Percentiles rank a stretch among this genome's conserved stretches.
These are phyloP conservation scores for Marmota flaviventris DNA, from an alignment of 2,113 vertebrate genomes.

Conservation along the genomic window DNA sequence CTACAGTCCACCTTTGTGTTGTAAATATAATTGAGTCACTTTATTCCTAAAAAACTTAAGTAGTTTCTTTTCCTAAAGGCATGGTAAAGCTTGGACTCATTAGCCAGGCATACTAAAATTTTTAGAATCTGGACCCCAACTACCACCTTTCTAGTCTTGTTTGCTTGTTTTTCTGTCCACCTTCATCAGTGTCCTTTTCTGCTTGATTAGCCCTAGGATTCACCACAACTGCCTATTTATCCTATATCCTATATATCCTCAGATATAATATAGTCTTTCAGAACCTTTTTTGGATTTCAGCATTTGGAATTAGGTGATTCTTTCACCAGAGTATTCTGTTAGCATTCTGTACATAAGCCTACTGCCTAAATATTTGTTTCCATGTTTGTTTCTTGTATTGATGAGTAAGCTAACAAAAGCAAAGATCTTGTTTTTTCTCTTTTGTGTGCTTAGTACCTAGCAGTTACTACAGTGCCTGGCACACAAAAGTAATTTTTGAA, in stretches of 20 bases:
- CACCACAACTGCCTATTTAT: background rate
- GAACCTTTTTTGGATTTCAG: conserved; percentile 31
- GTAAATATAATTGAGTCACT: conserved; percentile 18
- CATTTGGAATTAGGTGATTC: conserved; percentile 3
- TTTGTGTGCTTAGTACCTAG: conserved; percentile 41
- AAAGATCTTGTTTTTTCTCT: conserved; percentile 27
- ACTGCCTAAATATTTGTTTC: conserved; percentile 33
- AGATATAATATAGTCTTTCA: conserved; percentile 41
- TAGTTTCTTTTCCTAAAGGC: conserved; percentile 23
- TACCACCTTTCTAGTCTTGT: background rate
- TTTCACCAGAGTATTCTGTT: background rate
- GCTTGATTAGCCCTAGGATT: background rate
- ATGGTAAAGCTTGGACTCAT: conserved; percentile 44
- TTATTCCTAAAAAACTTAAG: conserved; percentile 41
- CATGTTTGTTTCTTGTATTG: conserved; percentile 44
- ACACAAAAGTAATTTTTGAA: conserved; percentile 51
- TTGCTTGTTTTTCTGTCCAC: background rate
- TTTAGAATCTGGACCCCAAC: background rate
- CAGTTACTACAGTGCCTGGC: conserved; percentile 12
- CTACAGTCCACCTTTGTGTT: background rate
- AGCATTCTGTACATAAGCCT: background rate
- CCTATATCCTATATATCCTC: too few species aligned
- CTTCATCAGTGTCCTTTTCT: background rate
- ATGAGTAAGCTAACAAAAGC: background rate
- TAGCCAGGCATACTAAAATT: background rate